A percentile compares a stretch with the other conserved stretches of the same genome.
These are phyloP conservation scores for Criorhina ranunculi DNA, from an alignment of 2,888 invertebrate genomes.

Conservation along the genomic window DNA sequence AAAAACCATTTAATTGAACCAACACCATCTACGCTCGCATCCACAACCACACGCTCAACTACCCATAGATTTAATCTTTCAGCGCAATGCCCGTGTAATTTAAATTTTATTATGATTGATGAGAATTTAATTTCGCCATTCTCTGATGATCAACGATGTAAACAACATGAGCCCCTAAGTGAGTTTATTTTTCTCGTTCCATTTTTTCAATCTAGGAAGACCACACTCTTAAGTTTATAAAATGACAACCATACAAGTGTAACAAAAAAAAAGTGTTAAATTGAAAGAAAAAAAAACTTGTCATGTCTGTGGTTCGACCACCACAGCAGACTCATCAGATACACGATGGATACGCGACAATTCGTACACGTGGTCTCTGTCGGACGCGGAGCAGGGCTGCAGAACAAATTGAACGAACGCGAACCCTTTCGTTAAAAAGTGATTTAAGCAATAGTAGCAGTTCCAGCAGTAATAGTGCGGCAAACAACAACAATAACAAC, in stretches of 20 bases:
- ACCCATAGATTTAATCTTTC: slow-evolving; percentile 1
- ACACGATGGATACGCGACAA: slow-evolving; percentile 95
- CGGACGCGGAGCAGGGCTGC: slow-evolving; percentile 84
- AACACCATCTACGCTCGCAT: slow-evolving; percentile 13
- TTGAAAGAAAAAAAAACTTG: slow-evolving; percentile 23
- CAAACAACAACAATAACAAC: slow-evolving; percentile 75
- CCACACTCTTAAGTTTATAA: slow-evolving; percentile 17
- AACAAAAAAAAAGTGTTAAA: slow-evolving; percentile 39
- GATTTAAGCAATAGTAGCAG: slow-evolving; percentile 79
- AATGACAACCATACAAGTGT: slow-evolving; percentile 53
- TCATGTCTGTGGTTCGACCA: slow-evolving; percentile 77
- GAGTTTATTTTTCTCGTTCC: slow-evolving; percentile 14
- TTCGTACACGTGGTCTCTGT: slow-evolving; percentile 87
- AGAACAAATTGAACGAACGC: slow-evolving; percentile 80
- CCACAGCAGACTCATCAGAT: slow-evolving; percentile 84
- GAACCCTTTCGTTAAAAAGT: slow-evolving; percentile 81
- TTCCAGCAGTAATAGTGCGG: slow-evolving; percentile 54
- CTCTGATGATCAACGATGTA: slow-evolving; percentile 57
- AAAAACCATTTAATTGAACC: slow-evolving; percentile 17
- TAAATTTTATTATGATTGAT: slow-evolving; percentile 66
- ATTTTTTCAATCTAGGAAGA: slow-evolving; percentile 23
- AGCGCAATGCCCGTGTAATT: slow-evolving; percentile 42
- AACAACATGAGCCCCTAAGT: slow-evolving; percentile 24
- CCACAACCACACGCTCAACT: neutral
- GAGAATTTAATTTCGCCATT: slow-evolving; percentile 67